Base-by-base conservation (phyloP, 1,140 invertebrate species). In the Chionoecetes opilio region DNA sequence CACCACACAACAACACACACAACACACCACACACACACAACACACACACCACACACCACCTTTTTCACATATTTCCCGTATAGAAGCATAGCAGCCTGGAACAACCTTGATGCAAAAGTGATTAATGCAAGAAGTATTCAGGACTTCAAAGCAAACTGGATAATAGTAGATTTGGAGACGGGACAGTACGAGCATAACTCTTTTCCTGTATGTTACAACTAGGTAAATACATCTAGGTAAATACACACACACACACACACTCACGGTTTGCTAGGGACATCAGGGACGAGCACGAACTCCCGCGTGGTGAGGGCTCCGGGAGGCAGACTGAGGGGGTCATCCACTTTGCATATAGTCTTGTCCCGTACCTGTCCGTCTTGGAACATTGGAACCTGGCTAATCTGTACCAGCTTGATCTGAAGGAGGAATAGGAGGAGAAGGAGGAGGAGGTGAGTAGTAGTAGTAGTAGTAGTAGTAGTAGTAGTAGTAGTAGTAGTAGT, bases 381-480 rank as follows among this genome's bases (percentile, higher is more conserved):
- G 95, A 96, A 96, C 90, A 94, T 94, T 3, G 95, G 95, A 6
- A 96, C 93, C 89, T 96, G 89, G 90, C 95, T 96, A 41, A 91
- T 92, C 93, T 96, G 95, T 46, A 94, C 93, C 35, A 94, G 29
- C 63, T 94, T 94, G 37, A 91, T 82, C 92, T 93, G 82, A 31
- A 5, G 84, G 82, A 6, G 46, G 41, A 46, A 14, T 46, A 14
- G 41, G 41, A 46, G 14, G 5, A 14, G 41, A 46, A 41, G 14
- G 38, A 41, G 5, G 46, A 53, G 46, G 2, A 53, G 8, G 46
- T n/a, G n/a, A n/a, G n/a, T n/a, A 75, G 21, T 75, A n/a, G 63
- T n/a, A n/a, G 63, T n/a, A 75, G 63, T 75, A 75, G 63, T 75
- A 75, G 63, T 75, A 75, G 63, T 87, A 38, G 85, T 38, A 87